These are phyloP conservation scores for Platycercus adscitus DNA, from an alignment of 2,113 vertebrate genomes.

Conservation along the genomic window DNA sequence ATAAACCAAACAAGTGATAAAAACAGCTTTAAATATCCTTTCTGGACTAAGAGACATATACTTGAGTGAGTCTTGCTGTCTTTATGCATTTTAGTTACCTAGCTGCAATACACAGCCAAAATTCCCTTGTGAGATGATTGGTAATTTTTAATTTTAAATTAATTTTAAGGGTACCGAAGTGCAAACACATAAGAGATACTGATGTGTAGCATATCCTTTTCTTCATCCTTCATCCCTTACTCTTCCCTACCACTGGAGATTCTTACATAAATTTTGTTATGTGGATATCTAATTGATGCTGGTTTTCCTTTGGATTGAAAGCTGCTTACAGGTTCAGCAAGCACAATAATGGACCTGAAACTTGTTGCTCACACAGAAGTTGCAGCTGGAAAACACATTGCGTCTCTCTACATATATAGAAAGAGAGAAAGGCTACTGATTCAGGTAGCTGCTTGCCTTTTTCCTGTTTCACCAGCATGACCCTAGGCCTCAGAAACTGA, in stretches of 20 bases:
- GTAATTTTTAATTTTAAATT: constrained; percentile 10
- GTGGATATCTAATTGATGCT: neutral
- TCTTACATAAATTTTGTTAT: neutral
- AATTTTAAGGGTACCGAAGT: neutral
- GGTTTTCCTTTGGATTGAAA: neutral
- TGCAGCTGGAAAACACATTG: neutral
- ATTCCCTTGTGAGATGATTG: neutral
- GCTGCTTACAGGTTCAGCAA: neutral
- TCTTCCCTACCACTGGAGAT: neutral
- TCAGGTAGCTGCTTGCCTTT: neutral
- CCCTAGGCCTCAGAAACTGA: neutral
- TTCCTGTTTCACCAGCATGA: neutral
- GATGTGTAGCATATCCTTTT: neutral
- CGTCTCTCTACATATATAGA: neutral
- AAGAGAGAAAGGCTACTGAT: neutral
- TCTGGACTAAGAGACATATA: neutral
- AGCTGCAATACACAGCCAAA: neutral
- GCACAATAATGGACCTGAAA: neutral
- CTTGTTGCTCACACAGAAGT: neutral
- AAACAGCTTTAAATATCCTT: neutral
- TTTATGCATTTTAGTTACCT: neutral
- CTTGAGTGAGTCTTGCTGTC: neutral
- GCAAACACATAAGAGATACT: neutral
- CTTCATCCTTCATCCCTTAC: neutral
- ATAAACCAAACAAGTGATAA: constrained; percentile 1